Conservation (phyloP, 2,797 vertebrate species). For the Sorex maritimensis region DNA sequence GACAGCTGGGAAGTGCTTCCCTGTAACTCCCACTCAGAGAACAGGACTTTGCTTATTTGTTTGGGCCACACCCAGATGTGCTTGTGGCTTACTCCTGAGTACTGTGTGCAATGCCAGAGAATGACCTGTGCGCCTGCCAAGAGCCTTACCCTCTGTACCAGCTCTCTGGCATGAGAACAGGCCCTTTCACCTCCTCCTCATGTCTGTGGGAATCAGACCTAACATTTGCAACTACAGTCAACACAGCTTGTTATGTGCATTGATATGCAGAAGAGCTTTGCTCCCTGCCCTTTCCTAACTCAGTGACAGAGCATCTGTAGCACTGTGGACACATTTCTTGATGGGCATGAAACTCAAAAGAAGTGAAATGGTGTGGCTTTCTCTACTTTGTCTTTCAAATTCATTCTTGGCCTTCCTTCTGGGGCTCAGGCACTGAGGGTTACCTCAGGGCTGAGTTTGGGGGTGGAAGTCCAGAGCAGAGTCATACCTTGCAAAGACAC, state of each 20-base stretch:
- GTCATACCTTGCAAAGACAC: neutral
- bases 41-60: too few relatives aligned
- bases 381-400: slow-evolving; percentile 10
- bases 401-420: neutral
- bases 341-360: slow-evolving; percentile 55
- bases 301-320: slow-evolving; percentile 66
- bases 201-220: neutral
- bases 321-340: slow-evolving; percentile 65
- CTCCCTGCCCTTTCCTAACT: slow-evolving; percentile 68
- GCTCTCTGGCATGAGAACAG: neutral
- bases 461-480: neutral
- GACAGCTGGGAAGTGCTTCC: neutral
- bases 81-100: too few relatives aligned
- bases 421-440: neutral
- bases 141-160: neutral
- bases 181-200: neutral
- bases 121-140: too few relatives aligned
- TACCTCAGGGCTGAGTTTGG: neutral
- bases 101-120: too few relatives aligned
- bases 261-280: slow-evolving; percentile 42
- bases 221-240: neutral
- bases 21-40: neutral
- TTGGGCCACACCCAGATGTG: too few relatives aligned
- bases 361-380: neutral
- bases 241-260: neutral